Percentiles rank a stretch among this genome's conserved stretches.
phyloP scores from a whole-genome alignment of 2,888 invertebrate genomes.

The Pseudanteris insignis region DNA sequence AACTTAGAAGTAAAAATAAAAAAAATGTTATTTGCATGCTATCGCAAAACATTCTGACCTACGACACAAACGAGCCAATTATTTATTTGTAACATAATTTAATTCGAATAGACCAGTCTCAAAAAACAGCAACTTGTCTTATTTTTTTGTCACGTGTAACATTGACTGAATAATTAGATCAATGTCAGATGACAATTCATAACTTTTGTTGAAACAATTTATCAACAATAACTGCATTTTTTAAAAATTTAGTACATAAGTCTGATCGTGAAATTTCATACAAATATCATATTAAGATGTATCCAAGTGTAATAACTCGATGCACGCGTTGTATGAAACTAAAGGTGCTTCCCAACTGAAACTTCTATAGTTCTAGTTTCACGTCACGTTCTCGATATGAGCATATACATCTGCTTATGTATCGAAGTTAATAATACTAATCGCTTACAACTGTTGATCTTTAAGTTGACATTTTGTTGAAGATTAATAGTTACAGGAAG shows the following conservation, averaged over 20 bases:
- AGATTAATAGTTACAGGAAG: constrained; percentile 5
- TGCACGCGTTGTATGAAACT: constrained; percentile 3
- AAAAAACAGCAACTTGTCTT: not conserved
- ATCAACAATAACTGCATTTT: constrained; percentile 13
- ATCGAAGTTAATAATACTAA: constrained; percentile 17
- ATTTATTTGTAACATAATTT: too few relatives aligned
- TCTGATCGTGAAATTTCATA: constrained; percentile 10
- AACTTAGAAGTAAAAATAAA: not conserved
- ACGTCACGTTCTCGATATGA: constrained; percentile 14
- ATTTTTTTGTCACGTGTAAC: too few relatives aligned
- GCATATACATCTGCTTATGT: constrained; percentile 19
- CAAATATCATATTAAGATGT: constrained; percentile 8
- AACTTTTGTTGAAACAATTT: constrained; percentile 16
- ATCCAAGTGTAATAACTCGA: constrained; percentile 15
- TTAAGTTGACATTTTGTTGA: constrained; percentile 4
- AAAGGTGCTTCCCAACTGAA: constrained; percentile 11
- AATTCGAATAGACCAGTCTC: too few relatives aligned
- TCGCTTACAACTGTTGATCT: constrained; percentile 8
- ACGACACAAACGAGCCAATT: constrained; percentile 22
- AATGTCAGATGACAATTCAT: constrained; percentile 6
- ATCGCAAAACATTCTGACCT: constrained; percentile 28
- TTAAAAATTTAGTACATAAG: not conserved
- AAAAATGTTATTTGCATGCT: constrained; percentile 14
- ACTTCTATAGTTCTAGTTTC: constrained; percentile 16
- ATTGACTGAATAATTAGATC: constrained; percentile 2